Percentiles rank a stretch among this genome's conserved stretches.
Conservation (phyloP, 2,113 vertebrate species). For the Manacus vitellinus region DNA sequence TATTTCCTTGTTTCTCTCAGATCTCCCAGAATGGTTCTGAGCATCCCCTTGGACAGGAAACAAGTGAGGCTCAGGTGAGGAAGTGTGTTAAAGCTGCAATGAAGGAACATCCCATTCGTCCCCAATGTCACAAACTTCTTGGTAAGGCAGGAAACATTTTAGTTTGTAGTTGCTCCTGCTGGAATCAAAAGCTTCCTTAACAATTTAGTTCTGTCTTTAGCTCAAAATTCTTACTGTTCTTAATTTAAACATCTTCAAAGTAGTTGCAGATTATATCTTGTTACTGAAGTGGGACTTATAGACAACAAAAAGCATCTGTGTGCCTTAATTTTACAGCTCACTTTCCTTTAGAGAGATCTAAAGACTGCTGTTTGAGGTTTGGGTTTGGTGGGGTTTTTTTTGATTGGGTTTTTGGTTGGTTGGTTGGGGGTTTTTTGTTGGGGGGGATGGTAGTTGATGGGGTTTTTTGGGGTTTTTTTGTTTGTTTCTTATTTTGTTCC, state of each 20-base stretch:
- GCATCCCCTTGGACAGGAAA: background rate
- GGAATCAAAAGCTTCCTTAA: background rate
- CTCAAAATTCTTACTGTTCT: background rate
- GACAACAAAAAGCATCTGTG: background rate
- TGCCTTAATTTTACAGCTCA: background rate
- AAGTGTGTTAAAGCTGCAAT: background rate
- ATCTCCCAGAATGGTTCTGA: background rate
- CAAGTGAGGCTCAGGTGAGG: background rate
- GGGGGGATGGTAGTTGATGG: too few species aligned
- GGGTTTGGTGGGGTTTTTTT: background rate
- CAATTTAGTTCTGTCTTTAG: background rate
- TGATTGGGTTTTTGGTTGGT: background rate
- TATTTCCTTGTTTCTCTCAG: background rate
- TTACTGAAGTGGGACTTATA: background rate
- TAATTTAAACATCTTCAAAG: background rate
- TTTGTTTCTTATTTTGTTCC: background rate
- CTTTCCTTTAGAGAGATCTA: background rate
- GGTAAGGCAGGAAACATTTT: background rate
- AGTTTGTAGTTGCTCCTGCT: background rate
- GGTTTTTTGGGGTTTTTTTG: background rate
- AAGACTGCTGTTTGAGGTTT: background rate
- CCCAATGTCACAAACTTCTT: background rate
- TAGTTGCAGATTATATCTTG: background rate
- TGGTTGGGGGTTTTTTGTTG: too few species aligned
- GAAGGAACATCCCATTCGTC: background rate